These are phyloP conservation scores for Panurus biarmicus DNA, from an alignment of 2,113 vertebrate genomes.

Conservation along the genomic window DNA sequence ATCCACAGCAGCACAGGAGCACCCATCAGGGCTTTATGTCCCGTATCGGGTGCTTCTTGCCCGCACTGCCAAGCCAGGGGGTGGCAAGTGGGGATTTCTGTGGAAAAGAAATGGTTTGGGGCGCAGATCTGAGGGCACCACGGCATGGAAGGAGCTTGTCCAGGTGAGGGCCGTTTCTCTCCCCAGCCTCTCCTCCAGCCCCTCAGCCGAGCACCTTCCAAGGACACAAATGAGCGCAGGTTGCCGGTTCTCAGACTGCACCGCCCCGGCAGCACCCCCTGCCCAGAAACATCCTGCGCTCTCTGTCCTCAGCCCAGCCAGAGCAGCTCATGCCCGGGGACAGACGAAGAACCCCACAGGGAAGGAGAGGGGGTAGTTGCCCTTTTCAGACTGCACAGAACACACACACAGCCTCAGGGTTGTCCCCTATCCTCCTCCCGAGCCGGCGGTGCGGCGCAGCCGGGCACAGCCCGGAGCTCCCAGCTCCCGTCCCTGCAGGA, in stretches of 20 bases:
- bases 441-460: background rate
- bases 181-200: background rate
- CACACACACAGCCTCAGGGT: too few relatives aligned
- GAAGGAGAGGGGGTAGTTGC: too few relatives aligned
- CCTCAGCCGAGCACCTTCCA: background rate
- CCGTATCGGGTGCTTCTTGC: background rate
- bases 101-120: background rate
- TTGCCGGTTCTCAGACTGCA: background rate
- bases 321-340: background rate
- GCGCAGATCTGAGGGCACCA: background rate
- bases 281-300: background rate
- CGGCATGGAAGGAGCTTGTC: rapidly evolving
- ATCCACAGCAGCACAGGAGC: background rate
- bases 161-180: rapidly evolving
- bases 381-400: background rate
- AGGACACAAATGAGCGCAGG: rapidly evolving
- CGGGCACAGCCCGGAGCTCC: background rate
- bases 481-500: background rate
- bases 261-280: background rate
- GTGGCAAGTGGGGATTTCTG: background rate
- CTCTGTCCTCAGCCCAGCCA: background rate
- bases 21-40: rapidly evolving
- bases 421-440: too few relatives aligned
- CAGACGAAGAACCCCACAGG: rapidly evolving
- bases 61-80: background rate